phyloP scores from a whole-genome alignment of 2,113 vertebrate genomes.

The Myxocyprinus asiaticus region DNA sequence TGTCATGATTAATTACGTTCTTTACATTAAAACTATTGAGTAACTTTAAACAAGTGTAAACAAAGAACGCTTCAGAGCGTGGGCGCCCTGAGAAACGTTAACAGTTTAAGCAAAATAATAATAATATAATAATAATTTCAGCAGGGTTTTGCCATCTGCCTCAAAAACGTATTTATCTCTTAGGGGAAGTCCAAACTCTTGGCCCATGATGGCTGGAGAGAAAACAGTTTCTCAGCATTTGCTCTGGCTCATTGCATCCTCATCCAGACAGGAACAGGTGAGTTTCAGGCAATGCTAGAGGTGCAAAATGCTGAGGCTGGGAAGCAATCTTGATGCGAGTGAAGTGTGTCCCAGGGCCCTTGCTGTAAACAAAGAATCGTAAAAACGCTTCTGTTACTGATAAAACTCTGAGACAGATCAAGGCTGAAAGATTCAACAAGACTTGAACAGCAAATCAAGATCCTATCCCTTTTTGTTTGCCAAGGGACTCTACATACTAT shows the following conservation, averaged over 20 bases:
- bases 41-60: no score
- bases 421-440: slow-evolving; percentile 58
- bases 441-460: slow-evolving; percentile 56
- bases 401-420: slow-evolving; percentile 59
- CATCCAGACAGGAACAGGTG: slow-evolving; percentile 57
- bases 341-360: slow-evolving; percentile 59
- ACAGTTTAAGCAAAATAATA: no score
- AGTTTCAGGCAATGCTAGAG: slow-evolving; percentile 53
- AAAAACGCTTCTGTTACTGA: slow-evolving; percentile 53
- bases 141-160: slow-evolving; percentile 17
- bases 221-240: slow-evolving; percentile 41
- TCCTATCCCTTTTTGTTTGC: slow-evolving; percentile 48
- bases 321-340: slow-evolving; percentile 64
- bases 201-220: slow-evolving; percentile 26
- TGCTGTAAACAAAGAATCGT: slow-evolving; percentile 57
- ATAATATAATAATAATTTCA: no score
- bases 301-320: slow-evolving; percentile 51
- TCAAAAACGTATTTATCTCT: slow-evolving; percentile 35
- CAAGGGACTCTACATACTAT: slow-evolving; percentile 49
- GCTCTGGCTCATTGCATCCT: slow-evolving; percentile 59
- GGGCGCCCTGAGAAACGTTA: no score
- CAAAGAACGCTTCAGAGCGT: no score
- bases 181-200: slow-evolving; percentile 22
- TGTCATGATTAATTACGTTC: no score
- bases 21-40: no score